Percentiles rank a stretch among this genome's conserved stretches.
These are phyloP conservation scores for Octopus bimaculoides DNA, from an alignment of 1,140 invertebrate species.

Conservation along the genomic window DNA sequence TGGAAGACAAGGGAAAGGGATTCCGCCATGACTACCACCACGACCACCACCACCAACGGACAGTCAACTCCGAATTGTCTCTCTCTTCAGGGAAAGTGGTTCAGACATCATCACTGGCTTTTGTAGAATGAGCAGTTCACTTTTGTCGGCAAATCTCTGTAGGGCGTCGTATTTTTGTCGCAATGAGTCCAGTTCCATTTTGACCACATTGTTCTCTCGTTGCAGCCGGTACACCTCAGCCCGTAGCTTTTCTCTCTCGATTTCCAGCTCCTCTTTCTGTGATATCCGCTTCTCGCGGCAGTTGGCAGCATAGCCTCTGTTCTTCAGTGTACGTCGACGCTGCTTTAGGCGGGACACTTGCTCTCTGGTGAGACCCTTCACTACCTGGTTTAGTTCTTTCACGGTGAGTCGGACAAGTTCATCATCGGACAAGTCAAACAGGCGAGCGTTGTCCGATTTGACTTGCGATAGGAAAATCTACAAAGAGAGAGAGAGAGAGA, in stretches of 20 bases:
- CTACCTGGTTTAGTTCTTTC: slow-evolving; percentile 89
- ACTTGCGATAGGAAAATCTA: slow-evolving; percentile 52
- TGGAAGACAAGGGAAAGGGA: slow-evolving; percentile 19
- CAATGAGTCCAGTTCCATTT: slow-evolving; percentile 49
- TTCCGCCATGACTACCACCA: slow-evolving; percentile 24
- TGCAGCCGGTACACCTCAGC: slow-evolving; percentile 50
- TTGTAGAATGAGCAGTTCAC: slow-evolving; percentile 32
- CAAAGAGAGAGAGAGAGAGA: slow-evolving; percentile 21
- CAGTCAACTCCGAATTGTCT: slow-evolving; percentile 19
- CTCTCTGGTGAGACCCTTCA: slow-evolving; percentile 87
- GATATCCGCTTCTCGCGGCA: slow-evolving; percentile 68
- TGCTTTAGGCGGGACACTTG: slow-evolving; percentile 91
- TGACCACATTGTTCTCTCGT: slow-evolving; percentile 51
- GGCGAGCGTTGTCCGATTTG: slow-evolving; percentile 38
- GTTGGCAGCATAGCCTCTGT: slow-evolving; percentile 97
- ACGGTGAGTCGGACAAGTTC: slow-evolving; percentile 87
- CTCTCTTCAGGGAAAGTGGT: slow-evolving; percentile 22
- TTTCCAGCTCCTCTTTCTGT: slow-evolving; percentile 68
- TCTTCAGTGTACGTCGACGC: slow-evolving; percentile 94
- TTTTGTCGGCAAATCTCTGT: slow-evolving; percentile 46
- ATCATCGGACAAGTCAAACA: slow-evolving; percentile 67
- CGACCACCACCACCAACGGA: slow-evolving; percentile 25
- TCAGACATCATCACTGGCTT: slow-evolving; percentile 37
- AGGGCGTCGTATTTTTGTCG: slow-evolving; percentile 51
- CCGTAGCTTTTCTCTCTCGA: slow-evolving; percentile 62